These are phyloP conservation scores for Phengaris alcon DNA, from an alignment of 2,888 invertebrate species.

Conservation along the genomic window DNA sequence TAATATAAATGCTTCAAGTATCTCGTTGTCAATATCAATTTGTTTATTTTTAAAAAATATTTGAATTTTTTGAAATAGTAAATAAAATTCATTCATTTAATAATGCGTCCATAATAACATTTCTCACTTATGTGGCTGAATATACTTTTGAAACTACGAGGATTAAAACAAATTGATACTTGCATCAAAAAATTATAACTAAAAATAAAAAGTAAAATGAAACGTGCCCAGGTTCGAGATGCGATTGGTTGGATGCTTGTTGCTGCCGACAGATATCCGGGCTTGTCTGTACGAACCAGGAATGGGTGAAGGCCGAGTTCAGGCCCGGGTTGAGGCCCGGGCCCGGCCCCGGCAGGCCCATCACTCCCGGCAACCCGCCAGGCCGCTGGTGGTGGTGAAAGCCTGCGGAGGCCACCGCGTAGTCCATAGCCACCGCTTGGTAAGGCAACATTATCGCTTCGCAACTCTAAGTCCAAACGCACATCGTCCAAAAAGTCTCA, in stretches of 20 bases:
- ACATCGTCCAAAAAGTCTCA: constrained; percentile 20
- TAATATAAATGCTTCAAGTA: constrained; percentile 31
- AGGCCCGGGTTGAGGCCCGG: constrained; percentile 73
- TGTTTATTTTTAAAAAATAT: constrained; percentile 34
- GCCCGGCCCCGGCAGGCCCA: constrained; percentile 79
- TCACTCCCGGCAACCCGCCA: constrained; percentile 74
- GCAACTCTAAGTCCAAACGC: constrained; percentile 26
- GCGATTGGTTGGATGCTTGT: constrained; percentile 85
- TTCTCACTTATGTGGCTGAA: background rate
- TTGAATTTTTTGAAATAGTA: background rate
- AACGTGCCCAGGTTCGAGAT: constrained; percentile 96
- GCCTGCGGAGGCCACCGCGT: constrained; percentile 81
- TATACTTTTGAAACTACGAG: background rate
- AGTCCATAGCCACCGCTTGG: constrained; percentile 93
- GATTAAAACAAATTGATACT: constrained; percentile 21
- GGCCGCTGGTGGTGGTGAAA: constrained; percentile 76
- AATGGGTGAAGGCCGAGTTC: constrained; percentile 92
- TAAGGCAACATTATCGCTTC: constrained; percentile 87
- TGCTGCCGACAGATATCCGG: constrained; percentile 95
- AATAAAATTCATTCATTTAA: background rate
- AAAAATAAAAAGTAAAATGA: constrained; percentile 77
- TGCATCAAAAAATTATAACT: constrained; percentile 37
- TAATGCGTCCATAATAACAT: background rate
- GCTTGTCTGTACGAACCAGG: constrained; percentile 94
- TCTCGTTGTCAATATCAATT: constrained; percentile 33